A percentile compares a stretch with the other conserved stretches of the same genome.
These are phyloP conservation scores for Megalurothrips usitatus DNA, from an alignment of 2,888 invertebrate species.

Conservation along the genomic window DNA sequence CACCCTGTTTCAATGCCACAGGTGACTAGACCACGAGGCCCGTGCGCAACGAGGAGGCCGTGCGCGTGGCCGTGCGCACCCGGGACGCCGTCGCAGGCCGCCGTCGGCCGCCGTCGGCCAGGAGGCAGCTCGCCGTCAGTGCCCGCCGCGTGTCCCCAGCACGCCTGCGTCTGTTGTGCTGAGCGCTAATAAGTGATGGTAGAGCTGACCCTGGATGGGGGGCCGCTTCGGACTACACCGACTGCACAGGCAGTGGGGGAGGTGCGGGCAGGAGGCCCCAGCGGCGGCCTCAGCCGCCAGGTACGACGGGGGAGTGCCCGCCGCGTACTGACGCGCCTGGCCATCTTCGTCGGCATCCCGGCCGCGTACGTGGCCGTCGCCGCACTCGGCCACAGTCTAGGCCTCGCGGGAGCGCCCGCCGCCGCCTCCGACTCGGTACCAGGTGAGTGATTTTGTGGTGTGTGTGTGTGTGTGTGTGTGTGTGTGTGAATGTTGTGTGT, in stretches of 20 bases:
- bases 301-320: not conserved
- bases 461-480: no score
- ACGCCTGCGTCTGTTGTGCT: not conserved
- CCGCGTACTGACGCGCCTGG: not conserved
- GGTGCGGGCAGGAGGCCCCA: not conserved
- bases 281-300: not conserved
- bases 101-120: no score
- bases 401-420: not conserved
- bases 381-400: not conserved
- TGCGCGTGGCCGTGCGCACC: no score
- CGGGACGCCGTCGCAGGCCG: no score
- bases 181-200: conserved; percentile 18
- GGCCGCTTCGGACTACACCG: not conserved
- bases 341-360: not conserved
- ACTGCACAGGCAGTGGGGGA: not conserved
- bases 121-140: no score
- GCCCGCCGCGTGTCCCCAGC: not conserved
- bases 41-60: no score
- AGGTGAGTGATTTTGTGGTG: not conserved
- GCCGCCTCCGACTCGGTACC: not conserved
- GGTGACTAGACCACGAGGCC: not conserved
- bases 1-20: not conserved
- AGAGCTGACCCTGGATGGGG: not conserved
- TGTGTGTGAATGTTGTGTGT: no score
- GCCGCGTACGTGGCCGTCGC: conserved; percentile 5